Evolutionary conservation across 2,113 vertebrate genomes (phyloP).

Genomic region (Sprattus sprattus): DNA sequence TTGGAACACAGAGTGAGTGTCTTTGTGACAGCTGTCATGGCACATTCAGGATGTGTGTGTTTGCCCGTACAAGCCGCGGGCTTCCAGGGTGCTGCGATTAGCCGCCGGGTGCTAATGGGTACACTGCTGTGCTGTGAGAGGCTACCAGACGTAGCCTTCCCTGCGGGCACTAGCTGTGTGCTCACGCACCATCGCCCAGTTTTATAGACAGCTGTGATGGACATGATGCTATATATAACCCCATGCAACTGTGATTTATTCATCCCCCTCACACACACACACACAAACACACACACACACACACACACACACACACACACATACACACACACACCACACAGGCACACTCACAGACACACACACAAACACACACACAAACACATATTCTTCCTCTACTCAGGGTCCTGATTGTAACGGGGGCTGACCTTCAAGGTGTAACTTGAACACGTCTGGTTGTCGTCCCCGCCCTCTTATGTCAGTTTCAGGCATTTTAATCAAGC

Average conservation of each 20-base stretch:
- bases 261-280: slow-evolving; percentile 19
- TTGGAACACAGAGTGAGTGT: slow-evolving; percentile 4
- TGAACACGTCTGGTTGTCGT: slow-evolving; percentile 26
- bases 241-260: slow-evolving; percentile 45
- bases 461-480: neutral
- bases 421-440: slow-evolving; percentile 47
- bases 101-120: too few relatives aligned
- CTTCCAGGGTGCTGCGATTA: neutral
- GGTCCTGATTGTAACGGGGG: slow-evolving; percentile 12
- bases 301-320: too few relatives aligned
- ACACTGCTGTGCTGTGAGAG: too few relatives aligned
- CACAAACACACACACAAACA: neutral
- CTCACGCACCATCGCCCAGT: neutral
- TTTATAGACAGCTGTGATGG: slow-evolving; percentile 48
- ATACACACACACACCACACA: neutral
- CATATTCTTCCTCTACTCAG: neutral
- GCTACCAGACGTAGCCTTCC: too few relatives aligned
- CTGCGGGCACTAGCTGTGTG: neutral
- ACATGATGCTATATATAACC: slow-evolving; percentile 46
- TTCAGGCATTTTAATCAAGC: neutral
- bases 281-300: too few relatives aligned
- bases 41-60: neutral
- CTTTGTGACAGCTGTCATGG: slow-evolving; percentile 41
- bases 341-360: neutral
- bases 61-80: too few relatives aligned